A percentile compares a stretch with the other conserved stretches of the same genome.
Evolutionary conservation across 2,797 vertebrate species (phyloP).

Genomic region (Amblyraja radiata): DNA sequence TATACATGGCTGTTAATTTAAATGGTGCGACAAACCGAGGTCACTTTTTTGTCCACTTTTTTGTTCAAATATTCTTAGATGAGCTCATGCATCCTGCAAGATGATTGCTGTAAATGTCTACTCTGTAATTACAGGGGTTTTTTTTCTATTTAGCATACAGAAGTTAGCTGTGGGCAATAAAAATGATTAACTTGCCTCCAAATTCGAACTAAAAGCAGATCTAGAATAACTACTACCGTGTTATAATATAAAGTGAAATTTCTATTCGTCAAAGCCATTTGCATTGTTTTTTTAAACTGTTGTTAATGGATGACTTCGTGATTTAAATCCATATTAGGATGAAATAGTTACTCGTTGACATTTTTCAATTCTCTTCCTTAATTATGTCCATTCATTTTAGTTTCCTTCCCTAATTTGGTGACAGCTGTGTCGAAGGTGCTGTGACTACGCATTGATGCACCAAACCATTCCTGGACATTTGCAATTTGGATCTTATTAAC

Average conservation of each 20-base stretch:
- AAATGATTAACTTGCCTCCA: neutral
- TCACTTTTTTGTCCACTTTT: neutral
- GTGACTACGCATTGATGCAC: conserved; percentile 51
- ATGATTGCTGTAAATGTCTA: conserved; percentile 5
- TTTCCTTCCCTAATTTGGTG: conserved; percentile 55
- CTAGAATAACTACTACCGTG: neutral
- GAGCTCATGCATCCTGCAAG: neutral
- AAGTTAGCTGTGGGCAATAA: neutral
- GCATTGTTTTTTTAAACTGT: conserved; percentile 21
- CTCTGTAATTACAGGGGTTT: neutral
- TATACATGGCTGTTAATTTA: neutral
- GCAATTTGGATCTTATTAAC: conserved; percentile 55
- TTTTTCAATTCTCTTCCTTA: conserved; percentile 49
- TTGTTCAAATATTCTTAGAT: neutral
- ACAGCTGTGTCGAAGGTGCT: conserved; percentile 51
- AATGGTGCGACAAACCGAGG: neutral
- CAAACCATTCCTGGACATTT: conserved; percentile 47
- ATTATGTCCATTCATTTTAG: conserved; percentile 53
- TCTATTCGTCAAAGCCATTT: conserved; percentile 57
- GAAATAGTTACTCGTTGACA: conserved; percentile 52
- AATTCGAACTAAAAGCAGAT: neutral
- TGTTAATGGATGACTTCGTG: conserved; percentile 44
- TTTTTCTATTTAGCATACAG: neutral
- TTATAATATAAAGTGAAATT: conserved; percentile 4
- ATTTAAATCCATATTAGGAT: conserved; percentile 44